Conservation (phyloP, 2,888 invertebrate genomes). For the Trachelus troglodyta region DNA sequence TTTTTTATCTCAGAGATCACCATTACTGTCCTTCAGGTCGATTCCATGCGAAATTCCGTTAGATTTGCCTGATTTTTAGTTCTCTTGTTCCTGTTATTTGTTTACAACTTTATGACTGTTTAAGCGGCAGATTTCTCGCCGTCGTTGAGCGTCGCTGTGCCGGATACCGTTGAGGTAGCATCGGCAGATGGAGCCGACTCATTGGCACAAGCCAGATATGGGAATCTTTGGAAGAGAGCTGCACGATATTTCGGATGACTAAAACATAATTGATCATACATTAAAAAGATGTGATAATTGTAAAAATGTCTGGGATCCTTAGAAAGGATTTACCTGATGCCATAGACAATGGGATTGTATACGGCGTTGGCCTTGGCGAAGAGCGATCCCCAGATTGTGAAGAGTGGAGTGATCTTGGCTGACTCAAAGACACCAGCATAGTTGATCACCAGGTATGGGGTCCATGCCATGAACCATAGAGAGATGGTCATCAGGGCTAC, state of each 20-base stretch:
- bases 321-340: conserved; percentile 76
- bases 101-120: conserved; percentile 35
- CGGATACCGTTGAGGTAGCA: conserved; percentile 75
- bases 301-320: background rate
- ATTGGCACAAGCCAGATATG: conserved; percentile 77
- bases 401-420: conserved; percentile 79
- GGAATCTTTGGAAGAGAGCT: conserved; percentile 82
- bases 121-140: conserved; percentile 76
- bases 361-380: conserved; percentile 93
- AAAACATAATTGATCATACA: background rate
- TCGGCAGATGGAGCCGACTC: conserved; percentile 68
- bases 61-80: background rate
- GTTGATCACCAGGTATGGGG: conserved; percentile 88
- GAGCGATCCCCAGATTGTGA: conserved; percentile 89
- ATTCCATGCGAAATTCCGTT: background rate
- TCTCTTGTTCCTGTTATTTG: background rate
- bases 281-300: background rate
- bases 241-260: conserved; percentile 85
- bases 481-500: conserved; percentile 91
- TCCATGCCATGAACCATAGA: conserved; percentile 94
- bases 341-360: conserved; percentile 92
- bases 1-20: background rate
- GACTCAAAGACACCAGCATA: conserved; percentile 83
- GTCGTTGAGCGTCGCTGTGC: conserved; percentile 74
- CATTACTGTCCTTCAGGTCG: background rate